Conservation (phyloP, 2,113 vertebrate genomes). For the Uropsilus gracilis region DNA sequence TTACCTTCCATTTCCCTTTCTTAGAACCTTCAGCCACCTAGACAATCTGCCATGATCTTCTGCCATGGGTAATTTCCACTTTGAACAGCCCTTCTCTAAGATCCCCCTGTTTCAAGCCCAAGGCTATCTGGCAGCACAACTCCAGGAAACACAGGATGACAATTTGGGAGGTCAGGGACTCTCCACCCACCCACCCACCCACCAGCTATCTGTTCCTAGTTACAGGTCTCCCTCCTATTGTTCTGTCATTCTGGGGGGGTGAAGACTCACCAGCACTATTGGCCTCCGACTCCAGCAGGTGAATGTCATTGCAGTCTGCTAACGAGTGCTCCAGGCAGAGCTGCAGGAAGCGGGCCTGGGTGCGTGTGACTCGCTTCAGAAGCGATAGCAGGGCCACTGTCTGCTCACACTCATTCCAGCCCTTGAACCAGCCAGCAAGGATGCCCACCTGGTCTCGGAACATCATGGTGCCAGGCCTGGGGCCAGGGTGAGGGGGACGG, state of each 20-base stretch:
- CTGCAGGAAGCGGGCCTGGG: slow-evolving; percentile 97
- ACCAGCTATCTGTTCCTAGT: background rate
- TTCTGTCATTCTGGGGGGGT: background rate
- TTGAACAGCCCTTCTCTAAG: background rate
- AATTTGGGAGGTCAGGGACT: background rate
- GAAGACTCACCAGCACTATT: slow-evolving; percentile 93
- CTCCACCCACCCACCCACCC: background rate
- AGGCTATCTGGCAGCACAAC: background rate
- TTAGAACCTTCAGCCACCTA: background rate
- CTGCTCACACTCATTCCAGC: slow-evolving; percentile 98
- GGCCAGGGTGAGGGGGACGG: slow-evolving; percentile 75
- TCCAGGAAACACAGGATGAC: background rate
- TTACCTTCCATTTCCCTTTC: background rate
- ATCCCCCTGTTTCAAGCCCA: background rate
- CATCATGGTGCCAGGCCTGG: slow-evolving; percentile 92
- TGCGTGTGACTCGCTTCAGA: slow-evolving; percentile 94
- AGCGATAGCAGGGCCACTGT: slow-evolving; percentile 96
- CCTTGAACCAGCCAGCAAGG: slow-evolving; percentile 96
- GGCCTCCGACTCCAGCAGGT: slow-evolving; percentile 95
- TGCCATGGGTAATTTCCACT: background rate
- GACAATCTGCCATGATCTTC: background rate
- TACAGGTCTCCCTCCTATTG: background rate
- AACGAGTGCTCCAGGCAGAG: slow-evolving; percentile 97
- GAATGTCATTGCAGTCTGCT: slow-evolving; percentile 96
- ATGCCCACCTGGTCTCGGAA: slow-evolving; percentile 99